phyloP scores from a whole-genome alignment of 2,797 vertebrate genomes.

The Zenarchopterus dispar region DNA sequence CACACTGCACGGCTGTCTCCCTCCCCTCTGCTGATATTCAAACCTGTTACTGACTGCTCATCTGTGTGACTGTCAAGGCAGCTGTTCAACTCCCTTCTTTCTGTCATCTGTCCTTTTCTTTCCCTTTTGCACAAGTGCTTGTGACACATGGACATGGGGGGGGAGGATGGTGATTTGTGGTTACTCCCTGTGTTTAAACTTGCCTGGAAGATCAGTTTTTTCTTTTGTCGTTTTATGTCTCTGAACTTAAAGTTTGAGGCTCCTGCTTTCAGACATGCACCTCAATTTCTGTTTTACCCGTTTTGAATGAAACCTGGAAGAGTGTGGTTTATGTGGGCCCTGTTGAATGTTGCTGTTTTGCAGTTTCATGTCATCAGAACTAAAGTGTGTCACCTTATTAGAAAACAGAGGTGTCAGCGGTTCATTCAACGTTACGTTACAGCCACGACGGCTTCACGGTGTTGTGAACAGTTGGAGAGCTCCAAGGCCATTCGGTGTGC shows the following conservation, averaged over 20 bases:
- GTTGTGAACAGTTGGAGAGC: constrained; percentile 22
- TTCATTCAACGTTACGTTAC: too few relatives aligned
- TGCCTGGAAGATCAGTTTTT: background rate
- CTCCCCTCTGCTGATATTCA: constrained; percentile 15
- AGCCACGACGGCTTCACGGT: too few relatives aligned
- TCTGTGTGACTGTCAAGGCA: constrained; percentile 29
- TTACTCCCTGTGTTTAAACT: background rate
- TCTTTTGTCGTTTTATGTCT: too few relatives aligned
- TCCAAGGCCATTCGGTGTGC: constrained; percentile 42
- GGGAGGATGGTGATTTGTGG: background rate
- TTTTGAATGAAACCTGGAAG: background rate
- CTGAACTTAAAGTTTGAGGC: too few relatives aligned
- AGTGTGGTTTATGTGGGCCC: background rate
- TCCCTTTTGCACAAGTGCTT: constrained; percentile 43
- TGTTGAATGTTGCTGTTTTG: background rate
- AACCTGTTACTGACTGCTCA: constrained; percentile 25
- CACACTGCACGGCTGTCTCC: background rate
- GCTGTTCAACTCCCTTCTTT: constrained; percentile 42
- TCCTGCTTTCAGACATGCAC: too few relatives aligned
- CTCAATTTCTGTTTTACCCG: background rate
- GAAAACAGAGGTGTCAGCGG: too few relatives aligned
- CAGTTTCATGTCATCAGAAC: too few relatives aligned
- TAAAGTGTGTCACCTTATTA: too few relatives aligned
- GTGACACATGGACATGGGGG: constrained; percentile 47
- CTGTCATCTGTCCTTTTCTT: constrained; percentile 32